Evolutionary conservation across 2,888 invertebrate species (phyloP).

Genomic region (Bugulina stolonifera): DNA sequence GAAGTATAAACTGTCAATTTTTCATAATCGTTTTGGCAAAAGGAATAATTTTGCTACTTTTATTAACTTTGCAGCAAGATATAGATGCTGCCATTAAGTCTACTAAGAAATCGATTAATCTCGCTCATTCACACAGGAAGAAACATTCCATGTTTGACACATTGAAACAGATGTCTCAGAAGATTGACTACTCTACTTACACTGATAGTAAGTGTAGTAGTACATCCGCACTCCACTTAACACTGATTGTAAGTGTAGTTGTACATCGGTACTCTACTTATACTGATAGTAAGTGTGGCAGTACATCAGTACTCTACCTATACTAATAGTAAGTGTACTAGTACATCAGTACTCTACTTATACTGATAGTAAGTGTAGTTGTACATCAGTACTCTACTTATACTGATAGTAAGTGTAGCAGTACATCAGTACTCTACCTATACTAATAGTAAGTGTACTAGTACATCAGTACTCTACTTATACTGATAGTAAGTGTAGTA

Average conservation of each 20-base stretch:
- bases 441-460: not conserved
- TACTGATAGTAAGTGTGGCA: not conserved
- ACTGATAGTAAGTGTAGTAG: conserved; percentile 58
- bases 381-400: not conserved
- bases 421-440: not conserved
- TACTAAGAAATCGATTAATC: conserved; percentile 69
- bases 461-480: not conserved
- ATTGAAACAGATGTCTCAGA: conserved; percentile 72
- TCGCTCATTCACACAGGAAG: conserved; percentile 64
- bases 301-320: not conserved
- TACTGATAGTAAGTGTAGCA: not conserved
- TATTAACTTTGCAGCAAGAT: no score
- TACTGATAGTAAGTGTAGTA: not conserved
- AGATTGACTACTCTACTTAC: conserved; percentile 70
- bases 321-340: not conserved
- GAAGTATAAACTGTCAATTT: no score
- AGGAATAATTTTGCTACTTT: no score
- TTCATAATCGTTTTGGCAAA: no score
- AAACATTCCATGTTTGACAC: conserved; percentile 67
- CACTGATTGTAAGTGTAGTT: no score
- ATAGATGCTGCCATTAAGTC: conserved; percentile 69
- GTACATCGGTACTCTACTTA: not conserved
- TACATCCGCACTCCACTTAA: no score
- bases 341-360: not conserved
- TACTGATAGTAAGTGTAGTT: not conserved